Evolutionary conservation across 1,140 invertebrate genomes (phyloP), one percentile per base, ranked within the genome.

Genomic region (Lasioglossum albipes): DNA sequence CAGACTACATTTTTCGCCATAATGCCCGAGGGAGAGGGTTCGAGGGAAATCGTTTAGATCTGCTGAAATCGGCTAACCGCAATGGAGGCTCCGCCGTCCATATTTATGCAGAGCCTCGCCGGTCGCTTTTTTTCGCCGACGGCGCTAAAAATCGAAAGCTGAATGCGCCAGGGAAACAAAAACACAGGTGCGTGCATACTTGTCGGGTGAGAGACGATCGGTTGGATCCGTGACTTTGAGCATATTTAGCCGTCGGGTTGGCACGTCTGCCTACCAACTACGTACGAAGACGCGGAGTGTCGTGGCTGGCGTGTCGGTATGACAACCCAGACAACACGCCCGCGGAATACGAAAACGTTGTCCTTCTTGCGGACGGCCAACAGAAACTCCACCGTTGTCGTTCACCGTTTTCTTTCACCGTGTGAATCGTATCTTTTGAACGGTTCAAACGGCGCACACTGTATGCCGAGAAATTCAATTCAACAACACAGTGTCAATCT

Each of bases 191-290:
- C 64, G 62, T 61, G 77, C 65, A 68, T 65, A 41, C 42, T 65
- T 22, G 66, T 71, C 41, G 76, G 42, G n/a, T 36, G 18, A 42
- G 13, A 59, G 59, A 6, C 83, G 84, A 86, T 83, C 75, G 79
- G 45, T 27, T 79, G 76, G 61, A 65, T 79, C 64, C 71, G 79
- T 72, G 72, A 68, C 73, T 84, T 79, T 81, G 85, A 89, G 83
- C 83, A 91, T 84, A 84, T 87, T 87, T 87, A 89, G 76, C 77
- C 82, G 86, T 85, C 72, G 83, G 74, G 75, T 82, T 74, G 86
- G 82, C 89, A 89, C 83, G 85, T 87, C 89, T 89, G 89, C 80
- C 77, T 90, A 87, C 87, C 89, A 91, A 87, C 70, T 87, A 87
- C 79, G 72, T 76, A 79, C 73, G 27, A 64, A 78, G 45, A 81